These are phyloP conservation scores for Cabera pusaria DNA, from an alignment of 2,888 invertebrate species.

Conservation along the genomic window DNA sequence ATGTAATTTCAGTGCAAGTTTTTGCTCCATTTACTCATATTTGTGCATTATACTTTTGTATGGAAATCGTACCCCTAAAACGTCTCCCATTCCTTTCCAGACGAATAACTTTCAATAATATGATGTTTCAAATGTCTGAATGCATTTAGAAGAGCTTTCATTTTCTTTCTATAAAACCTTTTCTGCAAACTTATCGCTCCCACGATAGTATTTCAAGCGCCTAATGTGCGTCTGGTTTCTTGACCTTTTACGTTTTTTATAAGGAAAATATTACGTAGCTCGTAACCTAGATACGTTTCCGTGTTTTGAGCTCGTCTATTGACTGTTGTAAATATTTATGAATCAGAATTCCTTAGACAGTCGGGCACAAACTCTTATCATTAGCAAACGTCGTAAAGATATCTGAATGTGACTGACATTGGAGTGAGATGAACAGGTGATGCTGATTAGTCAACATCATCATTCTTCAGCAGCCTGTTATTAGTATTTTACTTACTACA, in stretches of 20 bases:
- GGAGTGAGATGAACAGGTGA: conserved; percentile 6
- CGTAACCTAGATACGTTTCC: conserved; percentile 24
- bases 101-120: too few species aligned
- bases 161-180: conserved; percentile 4
- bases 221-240: conserved; percentile 20
- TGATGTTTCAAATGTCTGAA: too few species aligned
- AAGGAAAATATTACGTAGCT: conserved; percentile 18
- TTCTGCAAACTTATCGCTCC: conserved; percentile 2
- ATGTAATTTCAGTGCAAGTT: too few species aligned
- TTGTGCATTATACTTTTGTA: too few species aligned
- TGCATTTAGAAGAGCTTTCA: not conserved
- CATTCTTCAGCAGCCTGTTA: too few species aligned
- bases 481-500: too few species aligned
- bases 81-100: too few species aligned
- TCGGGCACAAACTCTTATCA: conserved; percentile 14
- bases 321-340: conserved; percentile 19
- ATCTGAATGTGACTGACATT: conserved; percentile 15
- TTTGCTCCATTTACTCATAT: too few species aligned
- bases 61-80: too few species aligned
- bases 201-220: conserved; percentile 2
- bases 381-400: too few species aligned
- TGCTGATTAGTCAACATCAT: conserved; percentile 8
- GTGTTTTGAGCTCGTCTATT: conserved; percentile 14
- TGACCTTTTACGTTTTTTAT: conserved; percentile 24
- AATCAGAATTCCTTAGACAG: conserved; percentile 13